phyloP scores from a whole-genome alignment of 2,888 invertebrate genomes.

The Eurytoma adleriae region DNA sequence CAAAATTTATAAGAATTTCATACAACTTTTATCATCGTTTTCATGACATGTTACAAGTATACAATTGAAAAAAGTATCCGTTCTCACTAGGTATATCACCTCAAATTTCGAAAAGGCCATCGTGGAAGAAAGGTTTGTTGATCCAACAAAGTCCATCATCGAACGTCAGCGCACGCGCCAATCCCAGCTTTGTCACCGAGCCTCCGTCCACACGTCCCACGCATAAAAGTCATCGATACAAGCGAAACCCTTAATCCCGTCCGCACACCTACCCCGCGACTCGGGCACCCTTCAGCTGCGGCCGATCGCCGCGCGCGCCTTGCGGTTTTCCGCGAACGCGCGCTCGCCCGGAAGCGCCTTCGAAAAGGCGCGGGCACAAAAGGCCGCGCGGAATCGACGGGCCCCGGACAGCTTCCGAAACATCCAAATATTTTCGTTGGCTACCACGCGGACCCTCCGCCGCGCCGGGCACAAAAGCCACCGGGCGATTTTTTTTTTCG shows the following conservation, averaged over 20 bases:
- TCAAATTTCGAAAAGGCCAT: too few species aligned
- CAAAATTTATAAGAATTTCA: too few species aligned
- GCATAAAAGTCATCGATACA: constrained; percentile 16
- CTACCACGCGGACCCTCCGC: constrained; percentile 48
- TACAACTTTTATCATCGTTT: too few species aligned
- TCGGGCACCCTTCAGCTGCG: too few species aligned
- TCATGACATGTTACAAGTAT: too few species aligned
- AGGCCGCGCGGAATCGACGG: too few species aligned
- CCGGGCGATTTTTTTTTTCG: neutral
- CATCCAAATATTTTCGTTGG: constrained; percentile 54
- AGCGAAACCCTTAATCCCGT: constrained; percentile 29
- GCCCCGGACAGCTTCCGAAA: constrained; percentile 31
- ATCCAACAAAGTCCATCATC: too few species aligned
- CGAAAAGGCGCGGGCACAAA: constrained; percentile 8
- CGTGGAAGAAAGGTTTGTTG: too few species aligned
- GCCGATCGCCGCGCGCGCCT: too few species aligned
- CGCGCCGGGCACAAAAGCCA: neutral
- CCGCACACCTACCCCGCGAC: neutral
- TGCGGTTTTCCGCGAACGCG: neutral
- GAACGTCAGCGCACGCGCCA: neutral
- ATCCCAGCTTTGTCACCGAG: too few species aligned
- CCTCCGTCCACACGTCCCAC: neutral
- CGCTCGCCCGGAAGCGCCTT: constrained; percentile 9
- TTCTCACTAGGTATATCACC: too few species aligned
- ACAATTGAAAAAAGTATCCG: too few species aligned